Base-by-base conservation (phyloP, 2,888 invertebrate species). In the Agrilus mali region DNA sequence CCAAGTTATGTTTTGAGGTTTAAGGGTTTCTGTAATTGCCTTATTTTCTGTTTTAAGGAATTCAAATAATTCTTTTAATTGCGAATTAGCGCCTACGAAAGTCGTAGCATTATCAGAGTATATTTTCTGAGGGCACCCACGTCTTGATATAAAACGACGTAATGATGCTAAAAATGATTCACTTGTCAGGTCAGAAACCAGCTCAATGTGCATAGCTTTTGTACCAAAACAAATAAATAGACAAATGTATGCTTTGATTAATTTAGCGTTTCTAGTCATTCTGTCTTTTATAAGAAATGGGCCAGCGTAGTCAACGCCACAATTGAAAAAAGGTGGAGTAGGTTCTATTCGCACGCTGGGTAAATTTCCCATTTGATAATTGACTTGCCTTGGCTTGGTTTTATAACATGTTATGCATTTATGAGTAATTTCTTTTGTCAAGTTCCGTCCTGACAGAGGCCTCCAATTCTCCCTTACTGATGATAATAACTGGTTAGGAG, bases 221-320 rank as follows among this genome's bases (percentile, higher is more conserved):
- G 48, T 53, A 7, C 40, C 35, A 34, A 53, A 44, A 38, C 54
- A 53, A 12, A 54, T 43, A 45, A 53, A 53, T 7, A 53, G 20
- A 39, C 46, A 49, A 33, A 50, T 36, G 27, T 48, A 53, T 6
- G 42, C 40, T 36, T 53, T 53, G 4, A 17, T 33, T 15, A 38
- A 37, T 33, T 43, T 51, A 16, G 33, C 32, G 6, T 44, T 46
- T 13, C 51, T 40, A 27, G 45, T 37, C 36, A 45, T 40, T 3
- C 45, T 35, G 27, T 43, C 41, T 33, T 47, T 49, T 34, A 53
- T 27, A 7, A 45, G 13, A 22, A 51, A 45, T n/a, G 52, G 52
- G 15, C 53, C 53, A 10, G 46, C 49, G 38, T 46, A 54, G 34
- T 54, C 52, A n/a, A 51, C 36, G 2, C 49, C 53, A 7, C 38